Percentiles rank a stretch among this genome's conserved stretches.
These are phyloP conservation scores for Ciconia stormi DNA, from an alignment of 2,113 vertebrate species.

Conservation along the genomic window DNA sequence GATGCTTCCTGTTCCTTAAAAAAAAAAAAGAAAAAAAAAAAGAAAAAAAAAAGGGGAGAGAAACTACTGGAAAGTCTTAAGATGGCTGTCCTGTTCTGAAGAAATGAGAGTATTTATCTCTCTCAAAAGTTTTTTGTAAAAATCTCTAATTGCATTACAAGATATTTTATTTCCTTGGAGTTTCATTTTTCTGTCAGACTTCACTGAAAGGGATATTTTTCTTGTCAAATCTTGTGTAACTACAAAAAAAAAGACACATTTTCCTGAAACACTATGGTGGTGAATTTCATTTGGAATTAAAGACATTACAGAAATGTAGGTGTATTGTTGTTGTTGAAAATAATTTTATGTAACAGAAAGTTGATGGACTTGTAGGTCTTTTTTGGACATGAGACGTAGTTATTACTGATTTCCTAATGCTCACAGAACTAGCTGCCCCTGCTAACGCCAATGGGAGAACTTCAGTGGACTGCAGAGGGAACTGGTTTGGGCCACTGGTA, in stretches of 20 bases:
- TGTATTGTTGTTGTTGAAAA: constrained; percentile 49
- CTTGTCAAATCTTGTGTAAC: constrained; percentile 55
- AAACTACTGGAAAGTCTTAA: not conserved
- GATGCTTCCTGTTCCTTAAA: not conserved
- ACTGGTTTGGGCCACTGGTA: not conserved
- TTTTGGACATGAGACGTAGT: not conserved
- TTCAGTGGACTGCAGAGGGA: not conserved
- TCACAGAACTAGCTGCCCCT: not conserved
- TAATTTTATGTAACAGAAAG: constrained; percentile 40
- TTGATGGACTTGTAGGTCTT: not conserved
- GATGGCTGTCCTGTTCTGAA: not conserved
- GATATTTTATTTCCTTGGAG: constrained; percentile 27
- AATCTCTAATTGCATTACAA: constrained; percentile 25
- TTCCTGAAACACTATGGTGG: not conserved
- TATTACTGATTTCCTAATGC: not conserved
- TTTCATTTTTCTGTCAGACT: constrained; percentile 52
- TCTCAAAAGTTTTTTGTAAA: not conserved
- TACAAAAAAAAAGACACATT: constrained; percentile 6
- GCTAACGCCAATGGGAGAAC: not conserved
- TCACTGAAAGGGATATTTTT: constrained; percentile 60
- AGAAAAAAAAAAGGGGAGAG: not conserved
- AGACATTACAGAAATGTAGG: constrained; percentile 46
- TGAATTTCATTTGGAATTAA: constrained; percentile 44
- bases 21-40: not conserved
- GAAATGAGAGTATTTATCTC: not conserved